Base-by-base conservation (phyloP, 1,140 invertebrate species). In the Pseudomyrmex concolor region DNA sequence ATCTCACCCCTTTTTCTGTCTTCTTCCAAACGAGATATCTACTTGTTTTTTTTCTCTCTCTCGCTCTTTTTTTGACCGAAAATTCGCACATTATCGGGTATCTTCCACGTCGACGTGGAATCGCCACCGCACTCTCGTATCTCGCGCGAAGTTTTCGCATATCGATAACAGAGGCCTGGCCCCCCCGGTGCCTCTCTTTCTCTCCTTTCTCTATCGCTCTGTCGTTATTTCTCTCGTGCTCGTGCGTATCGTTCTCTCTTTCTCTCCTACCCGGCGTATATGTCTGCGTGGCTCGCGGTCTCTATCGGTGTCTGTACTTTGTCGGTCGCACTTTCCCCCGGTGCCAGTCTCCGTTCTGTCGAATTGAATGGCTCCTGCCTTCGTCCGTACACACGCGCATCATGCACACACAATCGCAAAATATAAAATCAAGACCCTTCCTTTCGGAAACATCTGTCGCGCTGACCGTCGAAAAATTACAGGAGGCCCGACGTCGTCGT, bases 401-500 rank as follows among this genome's bases (percentile, higher is more conserved):
- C 34, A 34, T 34, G 34, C 34, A 34, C 1, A 15, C n/a, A 55
- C 45, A 55, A 83, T 62, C 62, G 45, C 51, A n/a, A 12, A 62
- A 71, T 55, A 3, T 1, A 34, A 48, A 50, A 50, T 22, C 50
- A 50, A 83, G 43, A n/a, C 72, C 59, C 13, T 25, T 19, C 67
- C 67, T 59, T 64, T 54, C 25, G 22, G 12, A 48, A 84, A 85
- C 86, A 87, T 87, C 86, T 87, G 86, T 87, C 86, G 86, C 67
- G 34, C 73, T 66, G 17, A 34, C 22, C 19, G 63, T 50, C 19
- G 5, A 34, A 87, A 88, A 87, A 43, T 17, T 57, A 43, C 55
- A 64, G 34, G 17, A 62, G 10, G 22, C 9, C 55, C 13, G 12
- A 8, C 84, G n/a, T 57, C 45, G 51, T 78, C 55, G 17, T 70